Conservation (phyloP, 2,113 vertebrate genomes). For the Neodon shergylaensis region DNA sequence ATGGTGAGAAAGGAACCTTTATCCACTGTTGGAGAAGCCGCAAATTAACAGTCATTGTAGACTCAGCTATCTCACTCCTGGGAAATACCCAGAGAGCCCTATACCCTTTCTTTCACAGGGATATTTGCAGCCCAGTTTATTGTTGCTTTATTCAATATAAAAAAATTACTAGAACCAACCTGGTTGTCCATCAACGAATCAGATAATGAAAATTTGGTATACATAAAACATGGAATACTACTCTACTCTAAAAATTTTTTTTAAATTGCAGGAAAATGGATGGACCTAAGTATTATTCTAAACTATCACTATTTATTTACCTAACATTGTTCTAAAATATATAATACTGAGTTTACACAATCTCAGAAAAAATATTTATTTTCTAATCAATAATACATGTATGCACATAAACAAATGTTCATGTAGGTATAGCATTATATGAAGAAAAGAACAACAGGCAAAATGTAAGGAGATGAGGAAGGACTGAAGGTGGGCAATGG, state of each 20-base stretch:
- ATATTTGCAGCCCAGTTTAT: neutral
- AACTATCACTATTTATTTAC: neutral
- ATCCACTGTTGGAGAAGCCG: neutral
- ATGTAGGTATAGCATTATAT: neutral
- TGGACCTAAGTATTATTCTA: neutral
- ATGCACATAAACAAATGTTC: neutral
- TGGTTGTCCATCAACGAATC: neutral
- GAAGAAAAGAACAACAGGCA: neutral
- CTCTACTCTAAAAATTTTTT: neutral
- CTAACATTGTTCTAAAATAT: neutral
- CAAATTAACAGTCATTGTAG: neutral
- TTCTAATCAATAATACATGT: neutral
- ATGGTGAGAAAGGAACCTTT: neutral
- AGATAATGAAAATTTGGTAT: neutral
- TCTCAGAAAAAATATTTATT: neutral
- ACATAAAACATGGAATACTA: neutral
- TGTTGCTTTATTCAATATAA: neutral
- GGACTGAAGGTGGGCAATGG: neutral
- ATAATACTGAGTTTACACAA: neutral
- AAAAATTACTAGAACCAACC: neutral
- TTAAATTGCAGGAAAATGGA: neutral
- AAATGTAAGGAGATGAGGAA: neutral
- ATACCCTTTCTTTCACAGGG: neutral
- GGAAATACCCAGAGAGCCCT: too few relatives aligned
- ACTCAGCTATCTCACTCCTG: neutral